These are phyloP conservation scores for Cacatua alba DNA, from an alignment of 2,113 vertebrate species.

Conservation along the genomic window DNA sequence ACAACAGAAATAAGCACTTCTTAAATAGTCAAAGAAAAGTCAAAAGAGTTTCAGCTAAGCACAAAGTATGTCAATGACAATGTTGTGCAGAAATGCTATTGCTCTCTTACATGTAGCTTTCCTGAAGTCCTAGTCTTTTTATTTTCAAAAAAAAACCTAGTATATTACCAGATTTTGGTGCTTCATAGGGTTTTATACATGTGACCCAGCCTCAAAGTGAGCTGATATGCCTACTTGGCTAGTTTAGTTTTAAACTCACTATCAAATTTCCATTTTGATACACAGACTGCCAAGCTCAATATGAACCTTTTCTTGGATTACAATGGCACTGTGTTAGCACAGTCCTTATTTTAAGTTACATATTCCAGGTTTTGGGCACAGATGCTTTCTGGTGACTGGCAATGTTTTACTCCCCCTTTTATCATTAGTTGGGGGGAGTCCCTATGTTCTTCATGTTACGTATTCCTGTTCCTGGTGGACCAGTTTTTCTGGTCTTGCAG, in stretches of 20 bases:
- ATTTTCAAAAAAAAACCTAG: not conserved
- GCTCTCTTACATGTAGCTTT: not conserved
- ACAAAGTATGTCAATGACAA: not conserved
- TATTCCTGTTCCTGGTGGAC: not conserved
- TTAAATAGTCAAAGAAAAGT: not conserved
- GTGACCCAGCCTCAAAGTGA: not conserved
- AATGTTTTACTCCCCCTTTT: not conserved
- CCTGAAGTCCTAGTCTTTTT: not conserved
- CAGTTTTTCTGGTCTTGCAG: not conserved
- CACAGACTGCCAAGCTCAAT: not conserved
- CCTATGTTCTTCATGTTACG: not conserved
- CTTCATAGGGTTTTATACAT: not conserved
- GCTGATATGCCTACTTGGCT: not conserved
- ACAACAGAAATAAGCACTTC: not conserved
- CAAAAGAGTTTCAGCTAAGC: not conserved
- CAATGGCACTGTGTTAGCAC: not conserved
- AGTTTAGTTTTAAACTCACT: not conserved
- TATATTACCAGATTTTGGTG: not conserved
- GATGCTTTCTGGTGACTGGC: too few species aligned
- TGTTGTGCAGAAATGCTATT: not conserved
- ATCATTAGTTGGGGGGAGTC: not conserved
- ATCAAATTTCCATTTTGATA: not conserved
- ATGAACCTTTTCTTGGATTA: not conserved
- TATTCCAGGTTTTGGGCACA: not conserved
- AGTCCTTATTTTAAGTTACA: not conserved